Evolutionary conservation across 2,113 vertebrate species (phyloP).

Genomic region (Barnardius zonarius): DNA sequence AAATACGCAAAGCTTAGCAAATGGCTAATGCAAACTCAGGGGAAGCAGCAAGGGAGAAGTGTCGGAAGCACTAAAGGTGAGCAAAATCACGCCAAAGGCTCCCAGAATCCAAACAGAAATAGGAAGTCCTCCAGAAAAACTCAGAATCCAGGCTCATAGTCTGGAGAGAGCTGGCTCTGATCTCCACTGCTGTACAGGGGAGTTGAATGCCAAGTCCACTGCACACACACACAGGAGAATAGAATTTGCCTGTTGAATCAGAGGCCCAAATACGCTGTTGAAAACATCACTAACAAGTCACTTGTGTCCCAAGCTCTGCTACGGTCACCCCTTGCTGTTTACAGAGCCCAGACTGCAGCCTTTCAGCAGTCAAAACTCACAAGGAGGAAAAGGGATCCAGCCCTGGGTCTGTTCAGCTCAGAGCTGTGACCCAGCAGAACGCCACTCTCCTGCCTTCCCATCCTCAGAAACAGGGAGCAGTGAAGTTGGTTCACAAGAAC

Average conservation of each 20-base stretch:
- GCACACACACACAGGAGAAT: conserved; percentile 6
- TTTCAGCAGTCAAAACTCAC: not conserved
- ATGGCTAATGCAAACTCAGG: conserved; percentile 80
- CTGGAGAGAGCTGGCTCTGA: conserved; percentile 23
- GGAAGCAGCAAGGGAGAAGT: conserved; percentile 76
- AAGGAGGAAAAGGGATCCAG: not conserved
- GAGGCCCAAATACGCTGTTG: not conserved
- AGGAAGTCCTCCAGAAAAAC: conserved; percentile 32
- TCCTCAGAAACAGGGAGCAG: not conserved
- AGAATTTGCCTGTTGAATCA: conserved; percentile 39
- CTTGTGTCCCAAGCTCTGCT: conserved; percentile 41
- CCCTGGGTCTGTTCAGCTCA: not conserved
- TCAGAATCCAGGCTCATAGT: conserved; percentile 25
- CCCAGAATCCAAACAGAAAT: conserved; percentile 60
- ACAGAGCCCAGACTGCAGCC: not conserved
- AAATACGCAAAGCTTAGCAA: conserved; percentile 85
- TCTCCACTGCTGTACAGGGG: not conserved
- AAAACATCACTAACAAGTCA: not conserved
- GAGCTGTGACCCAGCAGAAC: not conserved
- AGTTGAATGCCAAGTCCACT: not conserved
- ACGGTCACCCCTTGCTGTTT: not conserved
- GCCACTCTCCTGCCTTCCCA: conserved; percentile 1
- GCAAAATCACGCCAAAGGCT: conserved; percentile 60
- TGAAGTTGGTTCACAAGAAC: not conserved
- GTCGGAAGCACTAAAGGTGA: conserved; percentile 72